These are phyloP conservation scores for Clarias batrachus DNA, from an alignment of 2,113 vertebrate genomes.

Conservation along the genomic window DNA sequence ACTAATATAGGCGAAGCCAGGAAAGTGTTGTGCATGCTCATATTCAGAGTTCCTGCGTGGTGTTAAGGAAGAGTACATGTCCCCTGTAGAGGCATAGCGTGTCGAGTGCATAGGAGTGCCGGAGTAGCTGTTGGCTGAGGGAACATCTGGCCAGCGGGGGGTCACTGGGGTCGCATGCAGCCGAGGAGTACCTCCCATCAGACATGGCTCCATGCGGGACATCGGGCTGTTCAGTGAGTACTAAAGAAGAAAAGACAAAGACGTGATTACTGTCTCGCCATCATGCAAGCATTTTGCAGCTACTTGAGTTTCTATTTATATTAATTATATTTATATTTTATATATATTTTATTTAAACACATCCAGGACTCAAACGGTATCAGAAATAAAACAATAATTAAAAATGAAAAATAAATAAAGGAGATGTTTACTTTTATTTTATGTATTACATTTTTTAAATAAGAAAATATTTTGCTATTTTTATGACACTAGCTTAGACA, in stretches of 20 bases:
- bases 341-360: not conserved
- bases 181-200: slow-evolving; percentile 89
- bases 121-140: slow-evolving; percentile 86
- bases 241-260: slow-evolving; percentile 63
- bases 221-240: slow-evolving; percentile 93
- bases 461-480: no score
- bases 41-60: slow-evolving; percentile 96
- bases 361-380: not conserved
- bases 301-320: no score
- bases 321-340: no score
- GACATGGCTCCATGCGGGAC: slow-evolving; percentile 93
- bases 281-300: not conserved
- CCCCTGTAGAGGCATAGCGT: slow-evolving; percentile 85
- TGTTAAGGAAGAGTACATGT: slow-evolving; percentile 89
- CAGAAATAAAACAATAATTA: not conserved
- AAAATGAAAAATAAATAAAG: not conserved
- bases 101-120: slow-evolving; percentile 91
- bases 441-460: no score
- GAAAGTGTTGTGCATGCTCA: slow-evolving; percentile 98
- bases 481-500: not conserved
- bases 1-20: slow-evolving; percentile 97
- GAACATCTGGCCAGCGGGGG: slow-evolving; percentile 92
- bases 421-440: no score
- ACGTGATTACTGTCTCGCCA: not conserved
- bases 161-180: slow-evolving; percentile 89